Conservation (phyloP, 2,113 vertebrate species). For the Brachypteracias leptosomus region DNA sequence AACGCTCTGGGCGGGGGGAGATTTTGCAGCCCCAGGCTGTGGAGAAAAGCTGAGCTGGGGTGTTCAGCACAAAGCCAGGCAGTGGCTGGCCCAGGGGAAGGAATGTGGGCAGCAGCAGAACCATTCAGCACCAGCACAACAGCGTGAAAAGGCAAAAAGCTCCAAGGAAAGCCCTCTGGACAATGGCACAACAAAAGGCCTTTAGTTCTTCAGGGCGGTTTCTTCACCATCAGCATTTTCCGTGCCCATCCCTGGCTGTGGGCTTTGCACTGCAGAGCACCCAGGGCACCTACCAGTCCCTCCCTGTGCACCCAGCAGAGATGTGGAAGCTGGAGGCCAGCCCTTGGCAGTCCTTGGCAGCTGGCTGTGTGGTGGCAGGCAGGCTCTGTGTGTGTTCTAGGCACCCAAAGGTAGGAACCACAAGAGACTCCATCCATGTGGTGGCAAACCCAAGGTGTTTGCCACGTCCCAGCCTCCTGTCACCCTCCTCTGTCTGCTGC, state of each 20-base stretch:
- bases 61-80: conserved; percentile 51
- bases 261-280: neutral
- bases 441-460: neutral
- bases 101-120: conserved; percentile 69
- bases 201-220: conserved; percentile 31
- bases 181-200: conserved; percentile 46
- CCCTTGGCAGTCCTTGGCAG: neutral
- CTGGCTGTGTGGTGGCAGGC: neutral
- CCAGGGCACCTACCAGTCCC: neutral
- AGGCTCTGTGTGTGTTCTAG: neutral
- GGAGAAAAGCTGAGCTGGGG: conserved; percentile 63
- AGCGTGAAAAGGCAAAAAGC: conserved; percentile 53
- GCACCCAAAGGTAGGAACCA: neutral
- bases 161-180: conserved; percentile 48
- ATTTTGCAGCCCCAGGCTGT: conserved; percentile 3
- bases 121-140: conserved; percentile 33
- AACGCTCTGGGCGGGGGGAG: neutral
- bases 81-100: conserved; percentile 25
- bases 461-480: neutral
- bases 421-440: neutral
- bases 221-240: conserved; percentile 38
- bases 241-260: neutral
- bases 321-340: neutral
- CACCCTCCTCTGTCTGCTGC: neutral
- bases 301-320: neutral